Evolutionary conservation across 2,888 invertebrate genomes (phyloP).

Genomic region (Petrophora chlorosata): DNA sequence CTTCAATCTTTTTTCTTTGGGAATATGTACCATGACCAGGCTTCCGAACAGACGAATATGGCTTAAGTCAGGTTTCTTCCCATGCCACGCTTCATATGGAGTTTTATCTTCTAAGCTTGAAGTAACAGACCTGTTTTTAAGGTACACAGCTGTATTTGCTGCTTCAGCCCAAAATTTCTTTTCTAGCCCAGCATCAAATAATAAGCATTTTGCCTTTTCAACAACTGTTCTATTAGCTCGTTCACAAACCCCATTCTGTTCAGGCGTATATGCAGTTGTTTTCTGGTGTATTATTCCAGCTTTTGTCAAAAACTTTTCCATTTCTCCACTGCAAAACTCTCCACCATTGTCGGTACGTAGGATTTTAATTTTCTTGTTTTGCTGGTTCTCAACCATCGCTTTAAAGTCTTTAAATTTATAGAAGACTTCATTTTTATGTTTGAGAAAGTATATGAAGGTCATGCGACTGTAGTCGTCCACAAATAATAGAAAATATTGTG

Average conservation of each 20-base stretch:
- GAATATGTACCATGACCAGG: not conserved
- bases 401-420: conserved; percentile 29
- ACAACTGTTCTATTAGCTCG: not conserved
- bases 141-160: not conserved
- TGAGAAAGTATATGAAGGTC: conserved; percentile 24
- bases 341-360: conserved; percentile 20
- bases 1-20: not conserved
- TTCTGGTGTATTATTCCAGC: conserved; percentile 4
- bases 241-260: too few species aligned
- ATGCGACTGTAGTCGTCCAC: conserved; percentile 33
- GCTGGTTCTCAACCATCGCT: conserved; percentile 26
- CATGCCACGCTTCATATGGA: not conserved
- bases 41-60: not conserved
- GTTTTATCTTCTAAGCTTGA: not conserved
- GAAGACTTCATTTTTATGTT: conserved; percentile 21
- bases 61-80: too few species aligned
- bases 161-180: conserved; percentile 3
- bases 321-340: conserved; percentile 4
- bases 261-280: not conserved
- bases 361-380: conserved; percentile 22
- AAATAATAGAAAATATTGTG: conserved; percentile 34
- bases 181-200: not conserved
- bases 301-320: too few species aligned
- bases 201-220: not conserved
- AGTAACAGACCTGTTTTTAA: not conserved